Base-by-base conservation (phyloP, 2,797 vertebrate genomes). In the Tadarida brasiliensis region DNA sequence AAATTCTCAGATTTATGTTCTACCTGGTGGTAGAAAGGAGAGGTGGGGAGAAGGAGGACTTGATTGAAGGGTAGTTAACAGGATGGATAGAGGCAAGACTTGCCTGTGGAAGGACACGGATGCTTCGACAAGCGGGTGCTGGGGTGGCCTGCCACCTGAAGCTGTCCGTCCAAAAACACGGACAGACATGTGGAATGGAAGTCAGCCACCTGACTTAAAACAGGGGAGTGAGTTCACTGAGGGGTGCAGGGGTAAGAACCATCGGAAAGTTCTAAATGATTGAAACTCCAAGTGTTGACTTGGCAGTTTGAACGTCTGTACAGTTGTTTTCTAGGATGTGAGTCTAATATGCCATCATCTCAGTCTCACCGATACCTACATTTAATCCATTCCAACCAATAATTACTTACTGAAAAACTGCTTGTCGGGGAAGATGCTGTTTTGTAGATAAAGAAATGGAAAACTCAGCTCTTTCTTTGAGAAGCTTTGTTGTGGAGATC, bases 1-100 rank as follows among this genome's bases (percentile, higher is more conserved):
- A n/a, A 59, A 39, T 88, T 35, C 80, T 80, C n/a, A 11, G 33
- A 54, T 65, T 39, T 54, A 44, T 85, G 85, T 94, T 94, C 85
- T 67, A 57, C 1, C 4, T 83, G 16, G 65, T 33, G 5, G 7
- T 56, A 68, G n/a, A 56, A 86, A 90, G 11, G 56, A 83, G 90
- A 73, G 28, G 22, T 15, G 47, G 39, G 19, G 30, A 26, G 22
- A 77, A 30, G 49, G 15, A n/a, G 49, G 15, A n/a, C 35, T 76
- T 91, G 70, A n/a, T 7, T 16, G 28, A 68, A 30, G 51, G 8
- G 11, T 3, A 63, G 22, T 49, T 39, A 67, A 39, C 3, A 73
- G 39, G 15, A 47, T 30, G 5, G 16, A 16, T 59, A 78, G 28
- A 87, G 16, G 2, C 11, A 28, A 80, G 28, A 39, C 54, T 78